These are phyloP conservation scores for Sebastes elongatus DNA, from an alignment of 2,797 vertebrate species.

Conservation along the genomic window DNA sequence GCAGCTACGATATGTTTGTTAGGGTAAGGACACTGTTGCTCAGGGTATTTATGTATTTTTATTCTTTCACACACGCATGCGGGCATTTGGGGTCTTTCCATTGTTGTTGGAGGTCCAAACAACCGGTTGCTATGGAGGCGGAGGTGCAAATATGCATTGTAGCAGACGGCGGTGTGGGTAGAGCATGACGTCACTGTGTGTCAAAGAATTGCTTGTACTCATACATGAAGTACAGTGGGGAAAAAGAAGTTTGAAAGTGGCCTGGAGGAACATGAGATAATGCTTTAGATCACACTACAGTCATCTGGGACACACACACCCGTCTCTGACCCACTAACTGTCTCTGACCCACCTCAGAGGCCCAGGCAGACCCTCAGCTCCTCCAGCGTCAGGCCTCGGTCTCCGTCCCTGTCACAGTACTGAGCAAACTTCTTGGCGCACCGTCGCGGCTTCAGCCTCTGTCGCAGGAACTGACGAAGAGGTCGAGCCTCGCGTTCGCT, in stretches of 20 bases:
- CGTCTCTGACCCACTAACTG: background rate
- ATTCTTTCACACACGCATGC: too few species aligned
- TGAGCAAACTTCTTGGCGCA: conserved; percentile 76
- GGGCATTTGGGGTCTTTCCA: too few species aligned
- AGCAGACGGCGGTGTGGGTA: too few species aligned
- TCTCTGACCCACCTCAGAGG: conserved; percentile 29
- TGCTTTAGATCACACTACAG: background rate
- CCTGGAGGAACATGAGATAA: background rate
- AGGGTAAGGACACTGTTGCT: too few species aligned
- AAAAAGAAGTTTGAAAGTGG: background rate
- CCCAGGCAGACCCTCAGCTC: conserved; percentile 72
- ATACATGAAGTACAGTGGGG: background rate
- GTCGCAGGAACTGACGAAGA: conserved; percentile 65
- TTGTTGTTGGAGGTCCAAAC: too few species aligned
- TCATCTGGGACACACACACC: background rate
- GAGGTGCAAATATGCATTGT: too few species aligned
- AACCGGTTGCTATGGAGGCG: too few species aligned
- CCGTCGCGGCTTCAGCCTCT: conserved; percentile 59
- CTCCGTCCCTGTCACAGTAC: conserved; percentile 69
- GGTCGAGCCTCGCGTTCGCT: conserved; percentile 70
- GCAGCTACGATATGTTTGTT: too few species aligned
- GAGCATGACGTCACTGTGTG: background rate
- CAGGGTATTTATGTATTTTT: too few species aligned
- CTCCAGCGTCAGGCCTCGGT: conserved; percentile 62
- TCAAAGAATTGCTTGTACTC: background rate